phyloP scores from a whole-genome alignment of 2,888 invertebrate species.

The Itoplectis maculator region DNA sequence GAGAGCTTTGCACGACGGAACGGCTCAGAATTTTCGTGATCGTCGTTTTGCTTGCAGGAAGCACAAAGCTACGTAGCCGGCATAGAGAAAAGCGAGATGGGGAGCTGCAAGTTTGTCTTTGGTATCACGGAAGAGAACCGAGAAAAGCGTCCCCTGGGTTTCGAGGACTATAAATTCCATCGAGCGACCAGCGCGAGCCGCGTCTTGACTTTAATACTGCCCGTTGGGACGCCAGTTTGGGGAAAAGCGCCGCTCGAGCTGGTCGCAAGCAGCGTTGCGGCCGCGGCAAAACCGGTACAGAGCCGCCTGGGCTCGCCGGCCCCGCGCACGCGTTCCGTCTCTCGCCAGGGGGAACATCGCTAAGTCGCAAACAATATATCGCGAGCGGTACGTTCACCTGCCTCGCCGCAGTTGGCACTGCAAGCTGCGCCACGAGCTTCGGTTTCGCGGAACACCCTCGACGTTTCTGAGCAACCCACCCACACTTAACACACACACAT shows the following conservation, averaged over 20 bases:
- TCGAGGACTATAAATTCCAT: constrained; percentile 78
- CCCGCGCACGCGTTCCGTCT: background rate
- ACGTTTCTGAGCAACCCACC: constrained; percentile 29
- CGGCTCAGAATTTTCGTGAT: background rate
- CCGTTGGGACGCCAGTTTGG: constrained; percentile 77
- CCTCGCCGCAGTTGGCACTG: constrained; percentile 27
- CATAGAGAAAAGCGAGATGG: constrained; percentile 16
- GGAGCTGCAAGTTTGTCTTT: constrained; percentile 79
- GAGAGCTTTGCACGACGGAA: constrained; percentile 1
- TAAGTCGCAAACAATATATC: constrained; percentile 26
- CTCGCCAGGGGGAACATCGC: constrained; percentile 13
- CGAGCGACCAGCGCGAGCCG: constrained; percentile 61
- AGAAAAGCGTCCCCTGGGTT: constrained; percentile 65
- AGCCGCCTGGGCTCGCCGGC: too few species aligned
- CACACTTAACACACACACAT: too few species aligned
- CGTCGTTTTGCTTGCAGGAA: background rate
- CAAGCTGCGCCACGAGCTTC: constrained; percentile 8
- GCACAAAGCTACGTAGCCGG: too few species aligned
- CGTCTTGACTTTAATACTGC: constrained; percentile 77
- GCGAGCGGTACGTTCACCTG: constrained; percentile 58
- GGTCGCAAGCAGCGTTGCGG: constrained; percentile 11
- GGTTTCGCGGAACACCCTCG: constrained; percentile 7
- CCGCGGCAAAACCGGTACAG: background rate
- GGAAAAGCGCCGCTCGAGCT: constrained; percentile 72
- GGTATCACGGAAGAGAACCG: constrained; percentile 76